phyloP scores from a whole-genome alignment of 2,888 invertebrate species.

The Deilephila elpenor region DNA sequence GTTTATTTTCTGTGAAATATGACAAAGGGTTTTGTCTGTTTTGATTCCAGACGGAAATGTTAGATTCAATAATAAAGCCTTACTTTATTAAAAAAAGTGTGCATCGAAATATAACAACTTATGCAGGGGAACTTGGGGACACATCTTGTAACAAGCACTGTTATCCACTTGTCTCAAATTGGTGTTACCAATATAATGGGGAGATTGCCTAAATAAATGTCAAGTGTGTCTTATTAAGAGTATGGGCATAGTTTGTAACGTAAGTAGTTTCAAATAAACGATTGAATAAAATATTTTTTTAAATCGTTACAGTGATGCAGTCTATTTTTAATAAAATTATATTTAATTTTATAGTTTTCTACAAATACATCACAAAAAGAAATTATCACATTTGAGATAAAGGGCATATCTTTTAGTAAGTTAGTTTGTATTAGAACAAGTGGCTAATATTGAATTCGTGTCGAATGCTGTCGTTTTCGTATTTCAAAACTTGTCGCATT shows the following conservation, averaged over 20 bases:
- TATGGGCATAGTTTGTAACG: conserved; percentile 14
- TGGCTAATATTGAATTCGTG: conserved; percentile 5
- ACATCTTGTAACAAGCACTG: not conserved
- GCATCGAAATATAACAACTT: no score
- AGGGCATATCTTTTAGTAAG: conserved; percentile 13
- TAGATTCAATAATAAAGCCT: no score
- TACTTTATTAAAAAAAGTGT: no score
- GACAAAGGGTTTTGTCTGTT: no score
- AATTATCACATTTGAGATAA: conserved; percentile 18
- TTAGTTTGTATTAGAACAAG: conserved; percentile 10
- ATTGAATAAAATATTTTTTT: conserved; percentile 1
- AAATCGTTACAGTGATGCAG: not conserved
- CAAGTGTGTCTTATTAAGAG: conserved; percentile 15
- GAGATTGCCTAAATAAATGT: conserved; percentile 15
- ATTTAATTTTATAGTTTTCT: conserved; percentile 9
- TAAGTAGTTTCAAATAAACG: not conserved
- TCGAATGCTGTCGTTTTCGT: not conserved
- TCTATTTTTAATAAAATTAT: conserved; percentile 20
- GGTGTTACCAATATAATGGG: not conserved
- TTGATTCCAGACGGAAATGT: no score
- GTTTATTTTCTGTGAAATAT: no score
- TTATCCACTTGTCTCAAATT: not conserved
- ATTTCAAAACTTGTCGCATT: conserved; percentile 4
- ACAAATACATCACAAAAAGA: conserved; percentile 18
- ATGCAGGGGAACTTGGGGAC: no score